phyloP scores from a whole-genome alignment of 2,888 invertebrate species.

The Idaea dimidiata region DNA sequence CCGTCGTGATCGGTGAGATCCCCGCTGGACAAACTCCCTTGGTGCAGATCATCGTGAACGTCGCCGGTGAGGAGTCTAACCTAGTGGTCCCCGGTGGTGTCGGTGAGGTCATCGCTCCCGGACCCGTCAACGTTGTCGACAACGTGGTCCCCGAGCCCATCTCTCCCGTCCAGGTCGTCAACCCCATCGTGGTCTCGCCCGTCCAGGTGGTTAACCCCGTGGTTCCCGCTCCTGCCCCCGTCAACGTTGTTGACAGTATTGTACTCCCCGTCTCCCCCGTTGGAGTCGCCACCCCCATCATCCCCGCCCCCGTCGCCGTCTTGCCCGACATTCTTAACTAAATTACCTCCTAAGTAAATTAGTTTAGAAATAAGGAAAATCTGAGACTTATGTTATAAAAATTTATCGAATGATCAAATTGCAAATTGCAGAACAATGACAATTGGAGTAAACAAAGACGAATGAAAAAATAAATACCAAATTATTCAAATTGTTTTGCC shows the following conservation, averaged over 20 bases:
- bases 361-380: neutral
- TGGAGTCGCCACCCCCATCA: slow-evolving; percentile 19
- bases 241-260: neutral
- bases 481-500: too few species aligned
- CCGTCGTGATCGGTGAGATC: slow-evolving; percentile 18
- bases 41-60: slow-evolving; percentile 43
- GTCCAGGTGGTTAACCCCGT: slow-evolving; percentile 4
- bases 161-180: slow-evolving; percentile 12
- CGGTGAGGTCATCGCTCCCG: slow-evolving; percentile 17
- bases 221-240: slow-evolving; percentile 8
- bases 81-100: slow-evolving; percentile 20
- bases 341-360: slow-evolving; percentile 10
- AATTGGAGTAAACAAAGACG: too few species aligned
- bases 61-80: slow-evolving; percentile 25
- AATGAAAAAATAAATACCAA: too few species aligned
- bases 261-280: slow-evolving; percentile 19
- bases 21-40: slow-evolving; percentile 24
- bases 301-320: slow-evolving; percentile 31
- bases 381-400: neutral
- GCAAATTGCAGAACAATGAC: neutral
- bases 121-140: slow-evolving; percentile 13
- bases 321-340: slow-evolving; percentile 34
- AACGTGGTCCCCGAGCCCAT: neutral
- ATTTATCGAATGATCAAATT: neutral
- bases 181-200: neutral